Percentiles rank a stretch among this genome's conserved stretches.
Evolutionary conservation across 2,888 invertebrate genomes (phyloP).

Genomic region (Meganola albula): DNA sequence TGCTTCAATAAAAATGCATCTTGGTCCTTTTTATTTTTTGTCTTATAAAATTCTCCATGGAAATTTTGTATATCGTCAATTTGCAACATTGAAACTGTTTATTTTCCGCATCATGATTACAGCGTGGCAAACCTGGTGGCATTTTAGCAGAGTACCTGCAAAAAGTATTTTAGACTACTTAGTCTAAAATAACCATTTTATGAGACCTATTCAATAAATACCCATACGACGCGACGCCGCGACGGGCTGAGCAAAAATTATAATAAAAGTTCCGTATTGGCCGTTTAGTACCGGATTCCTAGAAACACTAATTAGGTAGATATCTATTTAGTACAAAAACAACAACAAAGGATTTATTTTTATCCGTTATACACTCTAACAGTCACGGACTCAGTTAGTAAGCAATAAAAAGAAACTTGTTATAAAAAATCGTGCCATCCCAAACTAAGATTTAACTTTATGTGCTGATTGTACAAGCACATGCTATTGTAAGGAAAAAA

Average conservation of each 20-base stretch:
- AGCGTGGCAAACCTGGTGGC: conserved; percentile 10
- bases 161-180: no score
- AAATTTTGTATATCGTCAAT: conserved; percentile 10
- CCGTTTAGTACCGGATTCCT: neutral
- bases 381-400: conserved; percentile 2
- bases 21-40: conserved; percentile 15
- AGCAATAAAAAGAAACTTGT: conserved; percentile 1
- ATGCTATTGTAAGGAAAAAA: conserved; percentile 6
- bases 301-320: neutral
- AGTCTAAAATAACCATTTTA: conserved; percentile 5
- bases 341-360: neutral
- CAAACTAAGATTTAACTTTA: conserved; percentile 7
- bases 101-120: conserved; percentile 11
- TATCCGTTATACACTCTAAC: neutral
- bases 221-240: neutral
- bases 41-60: conserved; percentile 14
- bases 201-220: conserved; percentile 7
- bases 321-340: neutral
- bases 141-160: conserved; percentile 12
- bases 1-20: conserved; percentile 17
- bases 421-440: conserved; percentile 1
- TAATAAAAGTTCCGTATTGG: neutral
- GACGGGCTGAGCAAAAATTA: neutral
- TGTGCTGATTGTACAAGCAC: conserved; percentile 10
- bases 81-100: conserved; percentile 11